A percentile compares a stretch with the other conserved stretches of the same genome.
Conservation (phyloP, 2,113 vertebrate species). For the Neofelis nebulosa region DNA sequence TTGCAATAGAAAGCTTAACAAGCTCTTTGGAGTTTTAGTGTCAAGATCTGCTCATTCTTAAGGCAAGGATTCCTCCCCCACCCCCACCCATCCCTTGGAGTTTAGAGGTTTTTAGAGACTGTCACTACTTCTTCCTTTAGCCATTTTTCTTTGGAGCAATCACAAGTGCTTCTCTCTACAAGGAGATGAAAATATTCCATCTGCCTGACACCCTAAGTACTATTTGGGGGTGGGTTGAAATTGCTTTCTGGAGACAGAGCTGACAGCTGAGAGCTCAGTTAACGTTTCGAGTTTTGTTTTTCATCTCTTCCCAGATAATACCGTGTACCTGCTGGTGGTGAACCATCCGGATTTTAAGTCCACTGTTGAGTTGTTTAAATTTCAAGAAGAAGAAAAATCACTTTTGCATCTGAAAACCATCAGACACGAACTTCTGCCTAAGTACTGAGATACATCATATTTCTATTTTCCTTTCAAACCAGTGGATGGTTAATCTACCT, state of each 20-base stretch:
- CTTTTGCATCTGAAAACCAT: conserved; percentile 93
- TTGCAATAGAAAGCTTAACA: neutral
- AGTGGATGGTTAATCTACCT: neutral
- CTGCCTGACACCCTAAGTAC: conserved; percentile 67
- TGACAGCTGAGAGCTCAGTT: conserved; percentile 55
- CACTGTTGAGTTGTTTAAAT: conserved; percentile 93
- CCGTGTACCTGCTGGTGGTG: conserved; percentile 92
- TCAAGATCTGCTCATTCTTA: conserved; percentile 11
- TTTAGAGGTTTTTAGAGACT: conserved; percentile 47
- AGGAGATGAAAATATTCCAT: conserved; percentile 70
- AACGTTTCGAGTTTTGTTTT: conserved; percentile 62
- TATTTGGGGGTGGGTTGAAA: conserved; percentile 64
- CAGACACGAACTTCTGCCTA: conserved; percentile 90
- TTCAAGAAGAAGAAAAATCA: conserved; percentile 88
- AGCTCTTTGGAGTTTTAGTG: neutral
- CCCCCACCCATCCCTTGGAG: neutral
- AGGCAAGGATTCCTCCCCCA: neutral
- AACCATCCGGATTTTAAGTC: conserved; percentile 91
- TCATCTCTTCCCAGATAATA: conserved; percentile 85
- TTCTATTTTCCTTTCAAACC: neutral
- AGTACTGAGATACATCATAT: conserved; percentile 79
- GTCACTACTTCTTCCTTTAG: conserved; percentile 43
- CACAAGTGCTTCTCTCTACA: conserved; percentile 42
- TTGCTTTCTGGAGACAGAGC: conserved; percentile 57
- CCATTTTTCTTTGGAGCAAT: conserved; percentile 58